These are phyloP conservation scores for Porites evermanni DNA, from an alignment of 92 coral and sea anemone species.

Conservation along the genomic window DNA sequence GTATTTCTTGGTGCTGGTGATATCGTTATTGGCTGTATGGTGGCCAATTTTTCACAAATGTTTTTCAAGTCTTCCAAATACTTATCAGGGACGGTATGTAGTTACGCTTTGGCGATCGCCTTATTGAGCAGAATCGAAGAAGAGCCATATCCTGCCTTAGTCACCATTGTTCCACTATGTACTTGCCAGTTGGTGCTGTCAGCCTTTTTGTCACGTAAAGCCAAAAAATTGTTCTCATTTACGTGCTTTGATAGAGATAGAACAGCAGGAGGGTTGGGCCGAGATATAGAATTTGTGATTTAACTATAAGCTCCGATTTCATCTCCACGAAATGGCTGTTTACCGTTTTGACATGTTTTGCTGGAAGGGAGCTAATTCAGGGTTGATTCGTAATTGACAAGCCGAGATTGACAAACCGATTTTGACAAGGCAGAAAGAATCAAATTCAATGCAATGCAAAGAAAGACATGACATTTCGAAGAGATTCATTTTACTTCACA, in stretches of 20 bases:
- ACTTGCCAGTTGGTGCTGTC: slow-evolving; percentile 28
- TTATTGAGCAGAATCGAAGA: slow-evolving; percentile 49
- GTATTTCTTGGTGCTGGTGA: slow-evolving; percentile 80
- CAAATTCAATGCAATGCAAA: no score
- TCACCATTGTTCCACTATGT: slow-evolving; percentile 71
- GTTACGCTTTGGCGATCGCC: slow-evolving; percentile 67
- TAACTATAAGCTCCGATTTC: neutral
- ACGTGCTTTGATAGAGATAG: slow-evolving; percentile 14
- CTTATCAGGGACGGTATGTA: slow-evolving; percentile 63
- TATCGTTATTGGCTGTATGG: slow-evolving; percentile 69
- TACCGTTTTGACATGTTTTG: no score
- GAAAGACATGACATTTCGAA: no score
- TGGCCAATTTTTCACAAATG: slow-evolving; percentile 69
- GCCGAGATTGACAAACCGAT: no score
- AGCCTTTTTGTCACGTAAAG: slow-evolving; percentile 29
- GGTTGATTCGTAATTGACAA: no score
- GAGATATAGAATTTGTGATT: slow-evolving; percentile 2
- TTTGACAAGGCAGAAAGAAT: no score
- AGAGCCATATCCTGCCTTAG: slow-evolving; percentile 69
- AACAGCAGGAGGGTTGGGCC: neutral
- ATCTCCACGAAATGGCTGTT: no score
- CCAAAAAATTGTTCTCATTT: slow-evolving; percentile 27
- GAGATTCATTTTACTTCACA: no score
- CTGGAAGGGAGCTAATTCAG: no score
- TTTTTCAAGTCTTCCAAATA: slow-evolving; percentile 68